A percentile compares a stretch with the other conserved stretches of the same genome.
phyloP scores from a whole-genome alignment of 2,797 vertebrate genomes.

The Eptatretus atami region DNA sequence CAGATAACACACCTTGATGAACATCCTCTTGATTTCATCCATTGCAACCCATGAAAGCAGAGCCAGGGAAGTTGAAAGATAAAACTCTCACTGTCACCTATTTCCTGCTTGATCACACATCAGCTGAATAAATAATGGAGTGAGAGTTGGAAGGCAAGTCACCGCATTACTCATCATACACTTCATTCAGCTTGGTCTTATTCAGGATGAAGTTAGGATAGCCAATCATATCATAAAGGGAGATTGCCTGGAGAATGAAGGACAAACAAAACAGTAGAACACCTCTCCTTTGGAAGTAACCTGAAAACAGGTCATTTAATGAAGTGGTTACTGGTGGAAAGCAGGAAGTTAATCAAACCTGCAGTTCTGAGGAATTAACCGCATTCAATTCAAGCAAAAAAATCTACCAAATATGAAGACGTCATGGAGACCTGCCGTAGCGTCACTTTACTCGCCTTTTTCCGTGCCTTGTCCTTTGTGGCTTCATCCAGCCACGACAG shows the following conservation, averaged over 20 bases:
- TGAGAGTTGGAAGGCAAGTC: neutral
- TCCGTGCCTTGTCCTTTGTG: slow-evolving; percentile 47
- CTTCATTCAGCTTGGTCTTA: slow-evolving; percentile 63
- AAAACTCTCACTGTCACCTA: neutral
- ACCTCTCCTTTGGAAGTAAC: too few relatives aligned
- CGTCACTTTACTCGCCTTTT: slow-evolving; percentile 26
- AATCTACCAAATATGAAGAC: neutral
- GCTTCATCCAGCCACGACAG: slow-evolving; percentile 74
- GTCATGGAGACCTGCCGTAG: slow-evolving; percentile 6
- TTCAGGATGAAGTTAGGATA: slow-evolving; percentile 96
- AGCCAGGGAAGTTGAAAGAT: neutral
- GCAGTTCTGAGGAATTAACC: too few relatives aligned
- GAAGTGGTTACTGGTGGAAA: too few relatives aligned
- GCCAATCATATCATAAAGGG: slow-evolving; percentile 90
- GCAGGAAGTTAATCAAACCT: too few relatives aligned
- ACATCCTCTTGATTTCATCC: too few relatives aligned
- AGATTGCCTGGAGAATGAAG: slow-evolving; percentile 30
- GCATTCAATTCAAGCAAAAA: too few relatives aligned
- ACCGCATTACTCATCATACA: slow-evolving; percentile 60
- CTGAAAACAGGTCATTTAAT: too few relatives aligned
- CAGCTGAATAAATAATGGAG: slow-evolving; percentile 1
- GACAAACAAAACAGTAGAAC: too few relatives aligned
- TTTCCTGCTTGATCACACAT: neutral
- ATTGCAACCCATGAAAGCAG: neutral
- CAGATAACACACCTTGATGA: too few relatives aligned